Evolutionary conservation across 1,140 invertebrate species (phyloP), one percentile per base, ranked within the genome.

Genomic region (Thalassaphorura encarpata): DNA sequence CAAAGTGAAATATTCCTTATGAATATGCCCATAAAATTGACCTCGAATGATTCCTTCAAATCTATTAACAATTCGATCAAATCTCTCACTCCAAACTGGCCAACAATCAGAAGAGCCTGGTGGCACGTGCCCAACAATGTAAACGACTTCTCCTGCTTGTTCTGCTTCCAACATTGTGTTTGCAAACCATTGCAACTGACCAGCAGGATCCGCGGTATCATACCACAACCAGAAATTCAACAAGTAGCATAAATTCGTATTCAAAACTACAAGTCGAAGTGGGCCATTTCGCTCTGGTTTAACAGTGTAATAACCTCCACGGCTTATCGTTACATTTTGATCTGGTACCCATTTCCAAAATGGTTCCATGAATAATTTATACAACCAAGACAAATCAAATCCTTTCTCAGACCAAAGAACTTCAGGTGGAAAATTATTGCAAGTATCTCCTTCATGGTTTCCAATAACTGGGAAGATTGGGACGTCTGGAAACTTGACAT

Each of bases 91-190:
- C 71, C 71, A 74, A 0, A 69, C 58, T 6, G 54, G 42, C 57
- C 81, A 68, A 67, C 80, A 83, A 57, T 78, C 75, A 13, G 68
- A 67, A 41, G 69, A 71, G 13, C 80, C 80, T 8, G 80, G 79
- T 6, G 77, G 77, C 49, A 84, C 77, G 64, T 84, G 82, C n/a
- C 80, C 80, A 58, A 84, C 70, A 31, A 83, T 75, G 60, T 81
- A 77, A 16, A 81, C 80, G 66, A 77, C 77, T 63, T 81, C 77
- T 5, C 71, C 70, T 1, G 69, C 72, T 31, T 71, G 56, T 69
- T 83, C 81, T 16, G 80, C 77, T 42, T 72, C 53, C 51, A 76
- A 69, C 19, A 83, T 66, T 54, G 78, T 72, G 13, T 73, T 55
- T 16, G 79, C 70, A 11, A 83, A 66, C 81, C 81, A 83, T 51